Evolutionary conservation across 2,113 vertebrate species (phyloP).

Genomic region (Tragulus kanchil): DNA sequence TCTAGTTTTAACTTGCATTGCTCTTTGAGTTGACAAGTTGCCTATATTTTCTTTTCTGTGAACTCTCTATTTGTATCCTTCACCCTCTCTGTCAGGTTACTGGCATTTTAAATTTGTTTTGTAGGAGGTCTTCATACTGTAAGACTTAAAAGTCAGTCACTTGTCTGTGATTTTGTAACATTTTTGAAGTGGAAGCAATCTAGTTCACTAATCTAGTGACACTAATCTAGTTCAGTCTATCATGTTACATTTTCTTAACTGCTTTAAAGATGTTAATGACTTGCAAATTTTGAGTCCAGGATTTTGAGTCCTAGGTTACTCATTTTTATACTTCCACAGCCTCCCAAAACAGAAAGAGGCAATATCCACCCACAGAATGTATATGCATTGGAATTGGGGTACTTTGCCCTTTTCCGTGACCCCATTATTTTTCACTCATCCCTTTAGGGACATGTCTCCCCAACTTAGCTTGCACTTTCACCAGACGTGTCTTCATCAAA

Average conservation of each 20-base stretch:
- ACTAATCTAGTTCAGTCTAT: not conserved
- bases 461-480: not conserved
- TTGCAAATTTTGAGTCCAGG: not conserved
- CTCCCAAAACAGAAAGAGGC: not conserved
- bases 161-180: not conserved
- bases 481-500: not conserved
- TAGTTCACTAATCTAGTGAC: not conserved
- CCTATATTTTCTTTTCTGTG: not conserved
- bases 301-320: not conserved
- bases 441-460: not conserved
- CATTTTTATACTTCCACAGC: not conserved
- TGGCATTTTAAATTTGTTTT: not conserved
- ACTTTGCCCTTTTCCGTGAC: not conserved
- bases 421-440: not conserved
- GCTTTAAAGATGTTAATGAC: not conserved
- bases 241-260: conserved; percentile 4
- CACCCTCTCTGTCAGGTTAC: not conserved
- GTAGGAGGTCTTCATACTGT: conserved; percentile 9
- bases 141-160: conserved; percentile 28
- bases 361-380: not conserved
- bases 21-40: not conserved
- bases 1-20: not conserved
- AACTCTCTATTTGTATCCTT: not conserved
- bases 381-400: not conserved
- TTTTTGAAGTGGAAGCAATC: conserved; percentile 24